These are phyloP conservation scores for human DNA, from an alignment of 2,113 vertebrate genomes.

Conservation along the genomic window DNA sequence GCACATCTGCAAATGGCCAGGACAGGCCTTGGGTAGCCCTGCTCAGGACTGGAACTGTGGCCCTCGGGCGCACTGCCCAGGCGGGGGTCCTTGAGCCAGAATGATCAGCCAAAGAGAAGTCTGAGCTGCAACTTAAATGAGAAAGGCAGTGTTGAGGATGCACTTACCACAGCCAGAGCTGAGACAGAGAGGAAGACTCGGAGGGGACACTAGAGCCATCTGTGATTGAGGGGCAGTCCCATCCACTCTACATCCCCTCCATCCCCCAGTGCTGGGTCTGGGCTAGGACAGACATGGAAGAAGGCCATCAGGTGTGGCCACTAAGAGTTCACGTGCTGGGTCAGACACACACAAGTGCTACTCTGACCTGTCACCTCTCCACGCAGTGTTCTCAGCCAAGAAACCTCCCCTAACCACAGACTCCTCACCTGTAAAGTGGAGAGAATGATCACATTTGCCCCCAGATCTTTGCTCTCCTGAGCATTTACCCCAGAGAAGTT, in stretches of 20 bases:
- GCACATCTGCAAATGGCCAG: no score
- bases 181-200: not conserved
- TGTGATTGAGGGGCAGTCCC: no score
- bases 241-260: not conserved
- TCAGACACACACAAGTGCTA: rapidly evolving
- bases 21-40: no score
- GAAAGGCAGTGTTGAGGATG: not conserved
- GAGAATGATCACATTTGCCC: not conserved
- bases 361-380: not conserved
- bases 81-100: no score
- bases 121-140: not conserved
- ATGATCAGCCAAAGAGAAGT: no score
- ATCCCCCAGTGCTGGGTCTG: no score
- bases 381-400: not conserved
- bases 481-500: not conserved
- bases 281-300: not conserved
- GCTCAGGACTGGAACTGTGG: no score
- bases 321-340: not conserved
- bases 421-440: no score
- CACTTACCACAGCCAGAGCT: not conserved
- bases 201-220: not conserved
- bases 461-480: not conserved
- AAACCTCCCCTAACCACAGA: not conserved
- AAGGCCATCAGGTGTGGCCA: no score
- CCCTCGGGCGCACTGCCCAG: no score